Base-by-base conservation (phyloP, 2,888 invertebrate species). In the Dicycla oo region DNA sequence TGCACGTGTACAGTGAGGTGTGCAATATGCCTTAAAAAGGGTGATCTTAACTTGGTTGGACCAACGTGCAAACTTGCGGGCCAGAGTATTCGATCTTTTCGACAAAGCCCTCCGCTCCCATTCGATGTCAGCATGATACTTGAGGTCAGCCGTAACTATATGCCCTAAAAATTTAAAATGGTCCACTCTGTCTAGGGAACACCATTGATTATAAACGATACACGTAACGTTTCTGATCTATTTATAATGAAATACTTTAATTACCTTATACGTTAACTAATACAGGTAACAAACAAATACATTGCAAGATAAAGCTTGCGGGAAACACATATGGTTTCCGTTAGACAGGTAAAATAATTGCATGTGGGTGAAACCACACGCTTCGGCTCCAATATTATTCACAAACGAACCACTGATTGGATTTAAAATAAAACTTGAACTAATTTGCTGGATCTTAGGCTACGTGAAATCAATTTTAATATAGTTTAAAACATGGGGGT, bases 391-490 rank as follows among this genome's bases (percentile, higher is more conserved):
- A 51, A 63, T 68, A 65, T 82, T 66, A 79, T 63, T 58, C 66
- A 77, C 58, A 81, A 76, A 53, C 40, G 38, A 69, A 78, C 26
- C 30, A 20, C 40, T 63, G 47, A 78, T 82, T 62, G n/a, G 23
- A 61, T 68, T 64, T 56, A 26, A 70, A 78, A 67, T 67, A 78
- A 62, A 57, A 49, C 56, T 65, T 47, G 13, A 20, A 60, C 40
- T 20, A 47, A 62, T 49, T 78, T 23, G 13, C 23, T 7, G 1
- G 5, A 67, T 73, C 56, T 51, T 20, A 45, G n/a, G 8, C 58
- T 57, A 75, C 58, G 56, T 58, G 60, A 71, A 83, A 85, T 82
- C 76, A 82, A 85, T 85, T 84, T 80, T 76, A 81, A 73, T 76
- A 71, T 73, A 78, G 69, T 76, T 81, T 75, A 62, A 77, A 80